Base-by-base conservation (phyloP, 2,797 vertebrate species). In the Tapera naevia region DNA sequence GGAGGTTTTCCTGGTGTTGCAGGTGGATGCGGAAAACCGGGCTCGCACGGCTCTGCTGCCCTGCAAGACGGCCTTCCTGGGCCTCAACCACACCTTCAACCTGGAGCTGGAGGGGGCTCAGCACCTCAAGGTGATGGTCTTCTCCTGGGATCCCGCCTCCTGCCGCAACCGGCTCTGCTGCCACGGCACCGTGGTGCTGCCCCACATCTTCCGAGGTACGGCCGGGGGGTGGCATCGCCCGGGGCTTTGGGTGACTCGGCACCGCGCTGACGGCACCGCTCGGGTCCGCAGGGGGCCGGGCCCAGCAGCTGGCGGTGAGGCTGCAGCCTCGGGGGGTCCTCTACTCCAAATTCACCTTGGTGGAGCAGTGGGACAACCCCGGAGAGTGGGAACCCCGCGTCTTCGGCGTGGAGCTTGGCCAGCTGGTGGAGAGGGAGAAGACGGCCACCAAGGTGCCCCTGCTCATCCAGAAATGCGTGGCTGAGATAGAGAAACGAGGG, bases 61-160 rank as follows among this genome's bases (percentile, higher is more conserved):
- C 45, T 98, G 98, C 41, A 93, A 94, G 46, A 96, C 96, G 9
- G 73, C 97, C 0, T 93, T 98, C 89, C 97, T 99, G 9, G 92
- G 96, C 0, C 94, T 99, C 69, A 98, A 99, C 96, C 99, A 99
- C 94, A 98, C 98, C 80, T 99, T 99, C 94, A 98, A 99, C 95
- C 96, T 99, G 94, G 98, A 99, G 97, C 97, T 99, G 24, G 99
- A 99, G 92, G 91, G 97, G 1, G 98, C 99, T 1, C 94, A 91
- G 30, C 96, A 97, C 21, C 98, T 99, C 35, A 98, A 98, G 35
- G 93, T 98, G 2, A 96, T 99, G 21, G 93, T 99, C 24, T 95
- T 99, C 30, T 98, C 97, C 0, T 98, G 97, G 84, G 97, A 97
- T 41, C 93, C 97, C 1, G 46, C 88, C 2, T 82, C 95, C 11